Percentiles rank a stretch among this genome's conserved stretches.
These are phyloP conservation scores for Xenopus borealis DNA, from an alignment of 2,113 vertebrate species.

Conservation along the genomic window DNA sequence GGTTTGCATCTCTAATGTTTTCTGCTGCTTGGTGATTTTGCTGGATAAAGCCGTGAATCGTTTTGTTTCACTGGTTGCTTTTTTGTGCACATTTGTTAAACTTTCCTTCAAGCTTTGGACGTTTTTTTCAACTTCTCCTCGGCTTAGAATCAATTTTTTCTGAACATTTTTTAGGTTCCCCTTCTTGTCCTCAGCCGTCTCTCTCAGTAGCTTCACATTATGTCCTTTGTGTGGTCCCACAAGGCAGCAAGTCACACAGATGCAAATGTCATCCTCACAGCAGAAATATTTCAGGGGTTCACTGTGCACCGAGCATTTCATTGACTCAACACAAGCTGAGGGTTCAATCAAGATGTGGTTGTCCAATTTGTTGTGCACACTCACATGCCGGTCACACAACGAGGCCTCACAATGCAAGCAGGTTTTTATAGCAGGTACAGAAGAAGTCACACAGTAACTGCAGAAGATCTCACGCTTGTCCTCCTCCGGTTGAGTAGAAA, in stretches of 20 bases:
- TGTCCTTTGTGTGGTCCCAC: conserved; percentile 67
- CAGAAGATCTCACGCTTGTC: conserved; percentile 52
- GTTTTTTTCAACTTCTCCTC: background rate
- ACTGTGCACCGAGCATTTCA: conserved; percentile 72
- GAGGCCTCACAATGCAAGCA: conserved; percentile 75
- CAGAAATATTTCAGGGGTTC: conserved; percentile 77
- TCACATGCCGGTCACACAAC: conserved; percentile 71
- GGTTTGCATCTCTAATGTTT: background rate
- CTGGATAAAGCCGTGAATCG: background rate
- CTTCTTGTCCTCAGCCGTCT: background rate
- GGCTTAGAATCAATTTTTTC: background rate
- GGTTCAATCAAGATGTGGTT: conserved; percentile 63
- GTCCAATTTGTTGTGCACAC: conserved; percentile 64
- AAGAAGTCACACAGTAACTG: conserved; percentile 61
- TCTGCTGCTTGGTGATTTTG: background rate
- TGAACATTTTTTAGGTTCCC: background rate
- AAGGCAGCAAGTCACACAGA: conserved; percentile 70
- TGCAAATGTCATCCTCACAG: conserved; percentile 61
- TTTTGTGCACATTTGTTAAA: background rate
- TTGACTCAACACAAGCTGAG: conserved; percentile 61
- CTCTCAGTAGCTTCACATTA: background rate
- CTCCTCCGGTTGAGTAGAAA: background rate
- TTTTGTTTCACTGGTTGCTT: background rate
- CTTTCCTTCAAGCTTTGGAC: background rate
- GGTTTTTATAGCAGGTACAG: conserved; percentile 67